Evolutionary conservation across 2,113 vertebrate species (phyloP), one percentile per base, ranked within the genome.

Genomic region (Naja naja): DNA sequence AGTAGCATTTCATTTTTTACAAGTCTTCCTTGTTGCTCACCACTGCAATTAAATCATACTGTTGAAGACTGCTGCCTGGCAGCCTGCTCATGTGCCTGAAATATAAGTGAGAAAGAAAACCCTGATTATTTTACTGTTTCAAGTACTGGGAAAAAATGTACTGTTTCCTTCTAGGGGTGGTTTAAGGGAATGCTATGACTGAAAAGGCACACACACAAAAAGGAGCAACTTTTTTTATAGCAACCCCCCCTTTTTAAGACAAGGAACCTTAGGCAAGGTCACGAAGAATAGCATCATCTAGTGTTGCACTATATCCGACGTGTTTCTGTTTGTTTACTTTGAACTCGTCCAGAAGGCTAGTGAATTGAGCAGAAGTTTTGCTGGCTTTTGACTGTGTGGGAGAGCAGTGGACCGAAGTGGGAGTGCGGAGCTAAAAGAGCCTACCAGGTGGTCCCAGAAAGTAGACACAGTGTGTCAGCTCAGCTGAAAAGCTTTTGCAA

Each of bases 381-480:
- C 97, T 97, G 96, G 96, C 96, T 96, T 95, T 96, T 92, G 97
- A 97, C 97, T 97, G 97, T 97, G 97, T 98, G 97, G 97, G 96
- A 93, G 97, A 98, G 97, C 97, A 97, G 97, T 97, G 96, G 94
- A 64, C 81, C 81, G 45, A 91, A 95, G 92, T 96, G 93, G 93
- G 92, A 94, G 89, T 94, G 60, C 96, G 95, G 95, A 95, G 96
- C 95, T 90, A 98, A 98, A 98, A 98, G 96, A 97, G 97, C 97
- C 98, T 98, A 97, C 98, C 97, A 97, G 98, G 98, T 98, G 97
- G 98, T 98, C 98, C 97, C 95, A 55, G 94, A 98, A 98, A 98
- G 97, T 97, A 97, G 97, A 98, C 97, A 97, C 98, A 97, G 97
- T 97, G 97, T 98, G 98, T 98, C 97, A 97, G 97, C 96, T 98